Conservation (phyloP, 2,113 vertebrate genomes). For the Apaloderma vittatum region DNA sequence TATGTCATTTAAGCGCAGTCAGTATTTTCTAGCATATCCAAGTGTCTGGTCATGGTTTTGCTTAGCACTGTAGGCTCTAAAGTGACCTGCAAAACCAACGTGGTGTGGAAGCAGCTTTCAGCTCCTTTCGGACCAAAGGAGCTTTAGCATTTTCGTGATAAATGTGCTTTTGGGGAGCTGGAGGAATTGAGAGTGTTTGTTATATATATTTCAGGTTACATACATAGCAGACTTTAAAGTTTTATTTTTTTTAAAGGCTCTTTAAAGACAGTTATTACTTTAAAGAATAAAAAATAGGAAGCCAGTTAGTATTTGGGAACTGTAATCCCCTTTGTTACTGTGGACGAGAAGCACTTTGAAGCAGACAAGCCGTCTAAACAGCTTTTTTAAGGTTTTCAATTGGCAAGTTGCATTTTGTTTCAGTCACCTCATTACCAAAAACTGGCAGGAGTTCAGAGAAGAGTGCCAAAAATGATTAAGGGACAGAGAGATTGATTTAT, state of each 20-base stretch:
- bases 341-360: not conserved
- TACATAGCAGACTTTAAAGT: not conserved
- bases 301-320: not conserved
- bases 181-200: not conserved
- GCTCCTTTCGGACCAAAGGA: not conserved
- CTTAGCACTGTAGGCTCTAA: not conserved
- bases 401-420: not conserved
- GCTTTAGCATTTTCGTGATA: not conserved
- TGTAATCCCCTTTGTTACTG: conserved; percentile 13
- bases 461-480: not conserved
- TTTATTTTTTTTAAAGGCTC: not conserved
- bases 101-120: not conserved
- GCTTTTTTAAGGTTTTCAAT: not conserved
- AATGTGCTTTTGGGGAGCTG: not conserved
- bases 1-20: not conserved
- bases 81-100: not conserved
- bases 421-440: not conserved
- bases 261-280: not conserved
- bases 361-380: not conserved
- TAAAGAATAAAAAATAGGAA: not conserved
- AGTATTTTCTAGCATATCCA: not conserved
- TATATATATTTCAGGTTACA: not conserved
- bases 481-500: not conserved
- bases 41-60: not conserved
- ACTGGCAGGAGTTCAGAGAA: not conserved